phyloP scores from a whole-genome alignment of 2,797 vertebrate genomes.

The Hydrophis major region DNA sequence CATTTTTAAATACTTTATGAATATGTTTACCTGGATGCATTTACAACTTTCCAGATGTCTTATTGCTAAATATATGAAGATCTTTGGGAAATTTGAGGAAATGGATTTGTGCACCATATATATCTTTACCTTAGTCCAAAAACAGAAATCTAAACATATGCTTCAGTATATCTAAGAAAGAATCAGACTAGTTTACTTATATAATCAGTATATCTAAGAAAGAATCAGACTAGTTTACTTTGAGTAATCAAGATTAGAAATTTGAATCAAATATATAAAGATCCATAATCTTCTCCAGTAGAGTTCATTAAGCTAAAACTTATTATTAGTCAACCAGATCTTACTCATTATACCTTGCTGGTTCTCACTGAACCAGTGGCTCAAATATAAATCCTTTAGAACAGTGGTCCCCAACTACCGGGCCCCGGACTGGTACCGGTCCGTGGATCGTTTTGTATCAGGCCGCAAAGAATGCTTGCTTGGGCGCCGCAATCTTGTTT shows the following conservation, averaged over 20 bases:
- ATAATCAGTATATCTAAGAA: background rate
- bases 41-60: background rate
- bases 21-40: background rate
- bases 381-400: background rate
- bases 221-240: background rate
- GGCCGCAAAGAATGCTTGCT: too few relatives aligned
- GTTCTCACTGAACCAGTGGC: background rate
- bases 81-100: background rate
- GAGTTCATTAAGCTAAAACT: background rate
- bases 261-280: background rate
- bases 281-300: background rate
- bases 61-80: background rate
- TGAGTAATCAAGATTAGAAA: background rate
- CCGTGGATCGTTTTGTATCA: too few relatives aligned
- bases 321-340: background rate
- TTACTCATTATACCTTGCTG: background rate
- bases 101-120: background rate
- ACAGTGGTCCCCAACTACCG: too few relatives aligned
- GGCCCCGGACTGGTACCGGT: too few relatives aligned
- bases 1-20: background rate
- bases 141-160: background rate
- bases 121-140: background rate
- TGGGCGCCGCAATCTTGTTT: too few relatives aligned
- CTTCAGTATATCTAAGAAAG: background rate
- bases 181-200: background rate